phyloP scores from a whole-genome alignment of 1,140 invertebrate species.

The Battus philenor region DNA sequence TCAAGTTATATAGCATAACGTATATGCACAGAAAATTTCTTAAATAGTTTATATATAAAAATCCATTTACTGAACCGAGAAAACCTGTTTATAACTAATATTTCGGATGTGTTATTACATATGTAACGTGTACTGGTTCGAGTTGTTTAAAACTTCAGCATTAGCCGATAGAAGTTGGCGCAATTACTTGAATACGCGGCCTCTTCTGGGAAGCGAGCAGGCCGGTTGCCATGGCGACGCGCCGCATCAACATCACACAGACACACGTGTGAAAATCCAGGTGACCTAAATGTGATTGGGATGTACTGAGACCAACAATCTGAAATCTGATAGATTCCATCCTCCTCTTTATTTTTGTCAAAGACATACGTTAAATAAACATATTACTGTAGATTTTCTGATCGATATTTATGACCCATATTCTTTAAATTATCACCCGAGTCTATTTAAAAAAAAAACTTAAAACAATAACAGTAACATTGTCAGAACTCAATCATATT shows the following conservation, averaged over 20 bases:
- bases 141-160: neutral
- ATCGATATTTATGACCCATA: no score
- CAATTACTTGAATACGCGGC: constrained; percentile 12
- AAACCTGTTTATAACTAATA: no score
- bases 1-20: no score
- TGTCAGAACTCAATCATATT: neutral
- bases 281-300: constrained; percentile 33
- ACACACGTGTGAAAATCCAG: constrained; percentile 57
- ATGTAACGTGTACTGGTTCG: no score
- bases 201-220: constrained; percentile 54
- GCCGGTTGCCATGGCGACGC: constrained; percentile 55
- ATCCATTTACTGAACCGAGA: no score
- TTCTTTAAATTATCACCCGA: neutral
- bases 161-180: constrained; percentile 6
- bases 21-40: no score
- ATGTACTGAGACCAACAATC: constrained; percentile 3
- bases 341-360: neutral
- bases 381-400: no score
- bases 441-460: no score
- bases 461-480: neutral
- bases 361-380: no score
- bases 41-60: no score
- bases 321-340: neutral
- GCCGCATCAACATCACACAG: constrained; percentile 64
- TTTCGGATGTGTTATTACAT: no score